phyloP scores from a whole-genome alignment of 2,113 vertebrate genomes.

The Sardina pilchardus region DNA sequence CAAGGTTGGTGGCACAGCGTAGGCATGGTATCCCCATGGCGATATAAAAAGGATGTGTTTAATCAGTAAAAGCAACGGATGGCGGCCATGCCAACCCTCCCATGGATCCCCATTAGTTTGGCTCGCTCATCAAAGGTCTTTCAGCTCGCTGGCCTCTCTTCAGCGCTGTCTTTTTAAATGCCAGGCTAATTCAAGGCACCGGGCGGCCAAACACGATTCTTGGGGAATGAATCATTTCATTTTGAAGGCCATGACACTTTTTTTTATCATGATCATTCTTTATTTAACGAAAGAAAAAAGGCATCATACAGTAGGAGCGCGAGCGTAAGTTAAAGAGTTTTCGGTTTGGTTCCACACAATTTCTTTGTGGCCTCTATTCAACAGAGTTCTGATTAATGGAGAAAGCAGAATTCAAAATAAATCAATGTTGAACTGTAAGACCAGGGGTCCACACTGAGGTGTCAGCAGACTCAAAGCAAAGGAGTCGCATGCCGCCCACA shows the following conservation, averaged over 20 bases:
- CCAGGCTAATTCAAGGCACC: constrained; percentile 22
- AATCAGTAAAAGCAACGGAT: not conserved
- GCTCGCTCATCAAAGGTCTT: constrained; percentile 57
- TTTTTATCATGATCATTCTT: not conserved
- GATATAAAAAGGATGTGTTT: not conserved
- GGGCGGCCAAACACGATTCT: not conserved
- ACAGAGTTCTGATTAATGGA: not conserved
- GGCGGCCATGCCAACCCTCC: not conserved
- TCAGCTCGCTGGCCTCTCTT: constrained; percentile 27
- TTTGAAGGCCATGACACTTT: not conserved
- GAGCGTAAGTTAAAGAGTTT: not conserved
- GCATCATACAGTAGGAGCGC: not conserved
- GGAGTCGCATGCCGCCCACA: not conserved
- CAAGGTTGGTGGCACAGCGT: not conserved
- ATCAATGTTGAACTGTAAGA: not conserved
- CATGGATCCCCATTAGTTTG: constrained; percentile 51
- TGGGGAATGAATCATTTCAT: not conserved
- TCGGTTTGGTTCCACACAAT: not conserved
- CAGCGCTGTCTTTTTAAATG: constrained; percentile 13
- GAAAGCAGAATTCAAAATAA: not conserved
- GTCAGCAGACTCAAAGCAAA: not conserved
- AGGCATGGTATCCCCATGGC: not conserved
- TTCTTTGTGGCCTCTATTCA: not conserved
- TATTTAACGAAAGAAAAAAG: not conserved
- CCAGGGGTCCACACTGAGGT: not conserved